A percentile compares a stretch with the other conserved stretches of the same genome.
Evolutionary conservation across 2,888 invertebrate species (phyloP).

Genomic region (Serripes groenlandicus): DNA sequence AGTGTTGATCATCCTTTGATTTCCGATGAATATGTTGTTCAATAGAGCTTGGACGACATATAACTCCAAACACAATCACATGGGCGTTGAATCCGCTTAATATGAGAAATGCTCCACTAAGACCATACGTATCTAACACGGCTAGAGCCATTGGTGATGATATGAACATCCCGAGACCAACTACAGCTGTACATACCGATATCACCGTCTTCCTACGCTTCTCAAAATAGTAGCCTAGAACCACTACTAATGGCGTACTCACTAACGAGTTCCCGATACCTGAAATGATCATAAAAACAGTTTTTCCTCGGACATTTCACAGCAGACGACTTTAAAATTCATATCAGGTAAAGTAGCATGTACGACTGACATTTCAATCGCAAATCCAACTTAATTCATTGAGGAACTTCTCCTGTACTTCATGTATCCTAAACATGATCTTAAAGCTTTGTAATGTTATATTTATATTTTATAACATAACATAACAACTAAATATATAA

Average conservation of each 20-base stretch:
- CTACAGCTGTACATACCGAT: slow-evolving; percentile 41
- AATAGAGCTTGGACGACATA: slow-evolving; percentile 53
- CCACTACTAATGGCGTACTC: slow-evolving; percentile 53
- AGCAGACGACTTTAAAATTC: too few relatives aligned
- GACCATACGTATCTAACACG: slow-evolving; percentile 46
- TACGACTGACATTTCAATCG: too few relatives aligned
- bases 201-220: slow-evolving; percentile 57
- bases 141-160: slow-evolving; percentile 61
- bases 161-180: slow-evolving; percentile 65
- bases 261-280: slow-evolving; percentile 65
- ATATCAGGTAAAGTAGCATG: too few relatives aligned
- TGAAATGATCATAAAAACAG: slow-evolving; percentile 33
- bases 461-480: too few relatives aligned
- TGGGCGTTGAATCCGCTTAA: slow-evolving; percentile 60
- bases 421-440: too few relatives aligned
- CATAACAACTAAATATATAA: too few relatives aligned
- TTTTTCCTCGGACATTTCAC: background rate
- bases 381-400: too few relatives aligned
- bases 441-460: too few relatives aligned
- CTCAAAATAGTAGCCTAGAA: slow-evolving; percentile 66
- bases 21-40: slow-evolving; percentile 39
- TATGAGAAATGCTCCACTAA: slow-evolving; percentile 63
- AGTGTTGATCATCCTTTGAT: background rate
- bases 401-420: too few relatives aligned
- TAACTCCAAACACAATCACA: slow-evolving; percentile 57